Evolutionary conservation across 2,113 vertebrate species (phyloP), one percentile per base, ranked within the genome.

Genomic region (Monopterus albus): DNA sequence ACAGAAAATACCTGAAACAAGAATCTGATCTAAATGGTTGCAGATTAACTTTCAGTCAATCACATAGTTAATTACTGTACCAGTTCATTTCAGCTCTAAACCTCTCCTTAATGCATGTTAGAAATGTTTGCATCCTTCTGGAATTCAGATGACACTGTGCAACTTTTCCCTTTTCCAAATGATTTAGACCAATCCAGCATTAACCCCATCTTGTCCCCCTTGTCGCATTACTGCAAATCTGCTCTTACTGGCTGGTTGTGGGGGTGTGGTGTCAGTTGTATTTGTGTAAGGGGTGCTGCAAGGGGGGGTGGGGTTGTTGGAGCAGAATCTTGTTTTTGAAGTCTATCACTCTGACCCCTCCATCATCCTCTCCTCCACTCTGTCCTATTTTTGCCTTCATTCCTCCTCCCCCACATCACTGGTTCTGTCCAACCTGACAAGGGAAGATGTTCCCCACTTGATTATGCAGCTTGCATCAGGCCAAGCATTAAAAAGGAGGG

Each of bases 101-200:
- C 35, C n/a, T 6, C 6, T 57, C 31, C 50, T 17, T 18, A 6
- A 29, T 60, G 28, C 20, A 47, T 28, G 13, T 23, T 52, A 28
- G 17, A 58, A 47, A 59, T 33, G 40, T 58, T 58, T 33, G 7
- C 56, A n/a, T 63, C 36, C 36, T 49, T 15, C 14, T 29, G 15
- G 31, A 53, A 45, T 33, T 49, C 38, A 66, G 45, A 35, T 42
- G 61, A 63, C 58, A 56, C 71, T 14, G n/a, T 38, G 33, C 71
- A 69, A n/a, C n/a, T 83, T 80, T 81, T 58, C 43, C 40, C 50
- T 51, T 73, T 58, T 58, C 36, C 14, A 21, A 64, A 68, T 88
- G 85, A 91, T 89, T 89, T 84, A 85, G 71, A 85, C 72, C 84
- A 89, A 79, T 76, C 87, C 72, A 68, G 78, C 20, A 55, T 85